A percentile compares a stretch with the other conserved stretches of the same genome.
phyloP scores from a whole-genome alignment of 2,113 vertebrate species.

The Pelmatolapia mariae region DNA sequence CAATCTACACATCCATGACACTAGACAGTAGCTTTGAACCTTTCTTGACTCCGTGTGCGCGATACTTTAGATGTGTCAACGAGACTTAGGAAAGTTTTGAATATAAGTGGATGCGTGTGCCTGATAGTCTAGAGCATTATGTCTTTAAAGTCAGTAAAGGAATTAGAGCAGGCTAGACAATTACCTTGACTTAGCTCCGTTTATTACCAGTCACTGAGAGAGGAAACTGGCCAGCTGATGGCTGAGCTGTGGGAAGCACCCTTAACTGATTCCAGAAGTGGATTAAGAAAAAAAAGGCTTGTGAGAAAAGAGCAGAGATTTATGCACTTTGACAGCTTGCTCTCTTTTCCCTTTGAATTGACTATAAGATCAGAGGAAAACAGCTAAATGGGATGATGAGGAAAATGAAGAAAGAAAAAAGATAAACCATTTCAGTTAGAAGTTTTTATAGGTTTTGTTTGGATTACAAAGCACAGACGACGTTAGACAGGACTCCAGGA shows the following conservation, averaged over 20 bases:
- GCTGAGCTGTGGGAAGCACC: not conserved
- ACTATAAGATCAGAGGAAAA: not conserved
- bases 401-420: not conserved
- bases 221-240: not conserved
- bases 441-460: slow-evolving; percentile 23
- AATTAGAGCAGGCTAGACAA: slow-evolving; percentile 1
- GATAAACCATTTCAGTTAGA: not conserved
- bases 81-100: not conserved
- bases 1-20: not conserved
- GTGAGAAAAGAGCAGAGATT: slow-evolving; percentile 7
- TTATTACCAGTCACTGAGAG: not conserved
- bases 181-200: slow-evolving; percentile 2
- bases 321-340: slow-evolving; percentile 23
- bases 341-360: slow-evolving; percentile 23
- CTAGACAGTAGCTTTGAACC: not conserved
- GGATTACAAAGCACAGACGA: not conserved
- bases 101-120: not conserved
- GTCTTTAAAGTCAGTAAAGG: not conserved
- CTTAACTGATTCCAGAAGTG: slow-evolving; percentile 5
- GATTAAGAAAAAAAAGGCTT: not conserved
- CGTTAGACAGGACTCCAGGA: slow-evolving; percentile 16
- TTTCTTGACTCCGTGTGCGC: not conserved
- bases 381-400: not conserved
- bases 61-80: not conserved
- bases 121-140: not conserved